These are phyloP conservation scores for Cebuella pygmaea DNA, from an alignment of 2,797 vertebrate genomes.

Conservation along the genomic window DNA sequence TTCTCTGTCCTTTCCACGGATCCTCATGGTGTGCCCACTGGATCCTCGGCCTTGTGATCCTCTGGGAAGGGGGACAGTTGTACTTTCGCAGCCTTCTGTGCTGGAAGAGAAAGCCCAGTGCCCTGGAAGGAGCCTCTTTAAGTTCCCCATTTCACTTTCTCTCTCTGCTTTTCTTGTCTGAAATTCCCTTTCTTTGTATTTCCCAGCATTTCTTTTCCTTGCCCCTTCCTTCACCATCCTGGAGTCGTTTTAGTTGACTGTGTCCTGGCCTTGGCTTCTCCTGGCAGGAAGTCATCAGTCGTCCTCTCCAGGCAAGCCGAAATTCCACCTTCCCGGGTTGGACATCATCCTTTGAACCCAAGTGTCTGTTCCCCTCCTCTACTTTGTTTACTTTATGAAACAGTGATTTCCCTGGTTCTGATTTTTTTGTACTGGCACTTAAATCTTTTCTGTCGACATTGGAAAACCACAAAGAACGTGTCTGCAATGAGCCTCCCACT, in stretches of 20 bases:
- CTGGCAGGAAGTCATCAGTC: not conserved
- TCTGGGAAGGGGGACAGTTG: not conserved
- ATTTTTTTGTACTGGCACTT: not conserved
- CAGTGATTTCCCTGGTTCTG: not conserved
- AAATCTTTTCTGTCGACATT: not conserved
- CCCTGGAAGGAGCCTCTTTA: not conserved
- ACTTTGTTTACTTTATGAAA: not conserved
- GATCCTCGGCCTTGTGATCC: not conserved
- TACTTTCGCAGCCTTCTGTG: fast-evolving
- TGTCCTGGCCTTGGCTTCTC: not conserved
- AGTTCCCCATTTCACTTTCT: not conserved
- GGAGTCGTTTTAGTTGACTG: not conserved
- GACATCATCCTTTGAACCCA: not conserved
- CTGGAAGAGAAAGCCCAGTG: not conserved
- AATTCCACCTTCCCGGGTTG: not conserved
- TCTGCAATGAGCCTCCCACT: not conserved
- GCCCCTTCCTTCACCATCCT: not conserved
- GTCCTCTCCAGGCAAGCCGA: not conserved
- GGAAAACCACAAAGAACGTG: not conserved
- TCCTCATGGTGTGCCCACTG: not conserved
- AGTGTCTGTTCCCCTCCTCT: not conserved
- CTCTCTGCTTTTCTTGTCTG: not conserved
- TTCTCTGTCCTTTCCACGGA: not conserved
- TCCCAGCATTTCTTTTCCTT: not conserved
- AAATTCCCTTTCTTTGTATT: not conserved